phyloP scores from a whole-genome alignment of 2,797 vertebrate species.

The Gambelia wislizenii region DNA sequence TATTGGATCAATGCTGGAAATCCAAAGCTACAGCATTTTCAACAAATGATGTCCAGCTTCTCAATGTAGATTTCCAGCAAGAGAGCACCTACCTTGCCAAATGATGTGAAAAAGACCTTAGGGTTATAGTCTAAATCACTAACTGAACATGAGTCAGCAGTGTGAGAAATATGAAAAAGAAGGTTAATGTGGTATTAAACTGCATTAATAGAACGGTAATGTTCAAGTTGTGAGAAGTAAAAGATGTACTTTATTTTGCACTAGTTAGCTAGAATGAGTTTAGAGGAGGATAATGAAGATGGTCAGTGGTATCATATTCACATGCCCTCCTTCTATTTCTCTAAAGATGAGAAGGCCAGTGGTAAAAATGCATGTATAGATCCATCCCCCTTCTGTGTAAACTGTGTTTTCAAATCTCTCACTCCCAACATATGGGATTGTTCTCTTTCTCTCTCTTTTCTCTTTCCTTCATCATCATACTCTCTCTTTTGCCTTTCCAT shows the following conservation, averaged over 20 bases:
- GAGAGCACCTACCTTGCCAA: neutral
- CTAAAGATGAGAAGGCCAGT: neutral
- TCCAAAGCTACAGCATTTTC: neutral
- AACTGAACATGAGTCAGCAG: neutral
- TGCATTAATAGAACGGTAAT: neutral
- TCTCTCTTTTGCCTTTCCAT: constrained; percentile 43
- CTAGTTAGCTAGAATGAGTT: neutral
- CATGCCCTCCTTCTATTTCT: neutral
- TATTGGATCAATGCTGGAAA: neutral
- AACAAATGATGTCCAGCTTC: neutral
- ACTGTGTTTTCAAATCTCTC: neutral
- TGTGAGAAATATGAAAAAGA: neutral
- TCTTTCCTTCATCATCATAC: constrained; percentile 36
- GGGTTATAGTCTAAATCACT: neutral
- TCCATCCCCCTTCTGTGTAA: neutral
- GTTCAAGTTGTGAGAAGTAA: neutral
- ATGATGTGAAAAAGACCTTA: neutral
- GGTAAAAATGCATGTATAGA: neutral
- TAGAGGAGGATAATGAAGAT: neutral
- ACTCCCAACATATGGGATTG: constrained; percentile 18
- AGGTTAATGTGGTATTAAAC: neutral
- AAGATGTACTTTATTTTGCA: neutral
- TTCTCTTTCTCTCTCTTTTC: neutral
- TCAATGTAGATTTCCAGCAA: neutral
- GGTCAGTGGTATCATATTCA: neutral